A percentile compares a stretch with the other conserved stretches of the same genome.
Conservation (phyloP, 2,888 invertebrate species). For the Meandrusa payeni region DNA sequence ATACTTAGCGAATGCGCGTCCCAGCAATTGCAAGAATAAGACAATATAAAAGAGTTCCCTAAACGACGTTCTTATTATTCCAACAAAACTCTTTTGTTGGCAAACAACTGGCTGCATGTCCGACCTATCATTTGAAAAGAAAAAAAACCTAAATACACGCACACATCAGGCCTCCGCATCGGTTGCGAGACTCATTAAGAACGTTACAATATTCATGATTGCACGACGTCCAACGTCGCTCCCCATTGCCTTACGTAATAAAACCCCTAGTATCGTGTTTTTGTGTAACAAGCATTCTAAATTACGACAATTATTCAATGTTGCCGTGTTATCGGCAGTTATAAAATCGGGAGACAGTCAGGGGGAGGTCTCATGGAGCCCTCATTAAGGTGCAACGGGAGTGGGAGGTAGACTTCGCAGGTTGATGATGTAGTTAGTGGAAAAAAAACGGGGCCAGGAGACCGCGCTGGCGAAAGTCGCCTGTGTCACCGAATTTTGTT, state of each 20-base stretch:
- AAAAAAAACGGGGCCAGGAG: slow-evolving; percentile 36
- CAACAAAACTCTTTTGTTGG: slow-evolving; percentile 22
- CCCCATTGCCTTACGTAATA: slow-evolving; percentile 57
- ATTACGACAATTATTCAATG: slow-evolving; percentile 79
- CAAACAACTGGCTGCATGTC: slow-evolving; percentile 20
- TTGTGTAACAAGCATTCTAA: slow-evolving; percentile 70
- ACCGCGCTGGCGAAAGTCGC: slow-evolving; percentile 29
- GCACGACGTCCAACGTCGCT: slow-evolving; percentile 37
- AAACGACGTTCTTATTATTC: slow-evolving; percentile 17
- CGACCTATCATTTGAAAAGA: slow-evolving; percentile 24
- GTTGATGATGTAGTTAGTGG: slow-evolving; percentile 37
- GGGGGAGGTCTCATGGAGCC: slow-evolving; percentile 36
- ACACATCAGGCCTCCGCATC: slow-evolving; percentile 10
- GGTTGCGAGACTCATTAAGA: slow-evolving; percentile 17
- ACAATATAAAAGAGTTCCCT: slow-evolving; percentile 12
- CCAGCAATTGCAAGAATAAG: slow-evolving; percentile 13
- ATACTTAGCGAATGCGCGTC: slow-evolving; percentile 14
- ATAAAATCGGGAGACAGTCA: slow-evolving; percentile 62
- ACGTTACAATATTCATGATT: slow-evolving; percentile 23
- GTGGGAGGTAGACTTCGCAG: slow-evolving; percentile 30
- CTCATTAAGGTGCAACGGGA: slow-evolving; percentile 61
- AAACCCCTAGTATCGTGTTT: slow-evolving; percentile 62
- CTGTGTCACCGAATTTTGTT: slow-evolving; percentile 19
- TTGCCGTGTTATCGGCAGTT: slow-evolving; percentile 72
- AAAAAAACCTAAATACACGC: slow-evolving; percentile 17